A percentile compares a stretch with the other conserved stretches of the same genome.
Evolutionary conservation across 2,113 vertebrate genomes (phyloP).

Genomic region (Turdus rufiventris): DNA sequence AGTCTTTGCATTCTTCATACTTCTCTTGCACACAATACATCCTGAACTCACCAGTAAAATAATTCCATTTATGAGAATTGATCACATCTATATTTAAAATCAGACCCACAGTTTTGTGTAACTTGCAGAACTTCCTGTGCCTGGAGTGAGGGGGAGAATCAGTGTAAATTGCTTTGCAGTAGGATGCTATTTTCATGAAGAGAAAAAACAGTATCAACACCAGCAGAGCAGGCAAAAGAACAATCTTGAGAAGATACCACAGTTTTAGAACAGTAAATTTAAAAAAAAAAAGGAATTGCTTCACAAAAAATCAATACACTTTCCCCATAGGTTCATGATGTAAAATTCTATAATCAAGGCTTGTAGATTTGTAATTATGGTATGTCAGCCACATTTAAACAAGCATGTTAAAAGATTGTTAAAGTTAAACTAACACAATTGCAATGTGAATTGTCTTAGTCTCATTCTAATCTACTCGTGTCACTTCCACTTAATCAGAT

Average conservation of each 20-base stretch:
- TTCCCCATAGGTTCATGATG: constrained; percentile 79
- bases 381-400: constrained; percentile 90
- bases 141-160: not conserved
- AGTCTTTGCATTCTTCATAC: not conserved
- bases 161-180: not conserved
- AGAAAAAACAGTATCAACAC: not conserved
- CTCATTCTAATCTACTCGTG: constrained; percentile 93
- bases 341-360: constrained; percentile 86
- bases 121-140: not conserved
- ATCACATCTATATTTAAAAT: not conserved
- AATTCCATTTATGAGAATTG: not conserved
- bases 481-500: constrained; percentile 91
- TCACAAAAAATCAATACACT: constrained; percentile 76
- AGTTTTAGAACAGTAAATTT: constrained; percentile 61
- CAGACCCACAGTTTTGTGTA: not conserved
- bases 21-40: not conserved
- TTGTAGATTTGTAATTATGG: constrained; percentile 88
- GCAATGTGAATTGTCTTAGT: constrained; percentile 95
- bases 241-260: constrained; percentile 47
- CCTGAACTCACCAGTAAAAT: not conserved
- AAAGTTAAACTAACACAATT: constrained; percentile 92
- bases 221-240: constrained; percentile 21
- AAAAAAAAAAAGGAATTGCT: constrained; percentile 39
- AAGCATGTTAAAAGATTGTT: constrained; percentile 88
- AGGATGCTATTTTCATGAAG: not conserved